These are phyloP conservation scores for Catagonus wagneri DNA, from an alignment of 2,113 vertebrate species.

Conservation along the genomic window DNA sequence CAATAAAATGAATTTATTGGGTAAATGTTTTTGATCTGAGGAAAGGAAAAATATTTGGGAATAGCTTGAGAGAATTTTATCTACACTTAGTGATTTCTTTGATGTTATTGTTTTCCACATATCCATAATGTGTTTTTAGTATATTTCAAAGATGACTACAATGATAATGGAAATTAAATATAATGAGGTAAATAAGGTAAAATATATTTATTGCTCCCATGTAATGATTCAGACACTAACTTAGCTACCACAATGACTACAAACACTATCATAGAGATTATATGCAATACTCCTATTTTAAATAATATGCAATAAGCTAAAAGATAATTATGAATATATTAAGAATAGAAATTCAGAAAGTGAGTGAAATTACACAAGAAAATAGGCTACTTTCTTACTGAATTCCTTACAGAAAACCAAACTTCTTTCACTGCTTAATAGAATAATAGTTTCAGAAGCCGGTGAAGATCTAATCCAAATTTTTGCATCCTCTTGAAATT, in stretches of 20 bases:
- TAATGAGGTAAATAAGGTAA: neutral
- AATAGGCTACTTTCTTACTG: neutral
- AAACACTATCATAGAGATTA: neutral
- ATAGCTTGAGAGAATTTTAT: neutral
- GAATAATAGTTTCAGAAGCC: neutral
- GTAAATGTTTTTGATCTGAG: neutral
- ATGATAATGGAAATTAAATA: neutral
- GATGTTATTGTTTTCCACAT: neutral
- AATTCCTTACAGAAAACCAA: neutral
- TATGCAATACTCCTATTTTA: neutral
- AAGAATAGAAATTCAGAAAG: neutral
- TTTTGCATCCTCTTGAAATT: neutral
- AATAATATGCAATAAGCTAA: neutral
- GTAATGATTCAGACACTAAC: neutral
- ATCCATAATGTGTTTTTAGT: neutral
- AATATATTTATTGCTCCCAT: neutral
- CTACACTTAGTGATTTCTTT: neutral
- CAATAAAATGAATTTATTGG: neutral
- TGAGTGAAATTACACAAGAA: neutral
- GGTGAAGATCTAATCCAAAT: neutral
- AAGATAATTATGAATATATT: neutral
- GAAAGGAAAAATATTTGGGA: neutral
- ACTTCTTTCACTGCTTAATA: neutral
- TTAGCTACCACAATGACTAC: neutral
- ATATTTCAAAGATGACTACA: neutral